A percentile compares a stretch with the other conserved stretches of the same genome.
These are phyloP conservation scores for Tiliacea aurago DNA, from an alignment of 2,888 invertebrate genomes.

Conservation along the genomic window DNA sequence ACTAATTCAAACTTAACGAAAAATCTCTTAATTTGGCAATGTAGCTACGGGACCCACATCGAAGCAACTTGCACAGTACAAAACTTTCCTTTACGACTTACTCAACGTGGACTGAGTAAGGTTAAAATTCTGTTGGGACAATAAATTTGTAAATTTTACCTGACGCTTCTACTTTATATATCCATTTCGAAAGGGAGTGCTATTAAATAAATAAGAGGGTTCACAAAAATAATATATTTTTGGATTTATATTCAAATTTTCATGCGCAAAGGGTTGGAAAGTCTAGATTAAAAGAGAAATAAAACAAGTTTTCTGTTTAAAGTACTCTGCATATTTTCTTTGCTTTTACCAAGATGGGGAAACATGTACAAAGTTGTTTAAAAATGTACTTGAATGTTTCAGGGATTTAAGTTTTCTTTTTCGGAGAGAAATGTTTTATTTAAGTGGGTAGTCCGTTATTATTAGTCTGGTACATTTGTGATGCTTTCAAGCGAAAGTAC, in stretches of 20 bases:
- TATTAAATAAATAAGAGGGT: slow-evolving; percentile 59
- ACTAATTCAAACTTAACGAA: slow-evolving; percentile 77
- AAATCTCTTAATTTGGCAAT: slow-evolving; percentile 80
- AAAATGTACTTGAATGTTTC: slow-evolving; percentile 51
- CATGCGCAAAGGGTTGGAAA: slow-evolving; percentile 35
- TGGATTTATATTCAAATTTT: slow-evolving; percentile 47
- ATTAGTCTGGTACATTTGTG: slow-evolving; percentile 32
- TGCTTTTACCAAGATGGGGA: slow-evolving; percentile 46
- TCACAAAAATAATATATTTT: slow-evolving; percentile 57
- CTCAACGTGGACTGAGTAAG: slow-evolving; percentile 33
- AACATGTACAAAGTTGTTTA: slow-evolving; percentile 48
- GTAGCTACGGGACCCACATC: slow-evolving; percentile 66
- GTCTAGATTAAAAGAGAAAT: slow-evolving; percentile 45
- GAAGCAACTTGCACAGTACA: slow-evolving; percentile 42
- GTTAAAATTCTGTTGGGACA: slow-evolving; percentile 67
- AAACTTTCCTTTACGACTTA: slow-evolving; percentile 62
- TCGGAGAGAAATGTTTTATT: slow-evolving; percentile 38
- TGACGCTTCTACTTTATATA: slow-evolving; percentile 46
- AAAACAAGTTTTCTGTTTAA: slow-evolving; percentile 37
- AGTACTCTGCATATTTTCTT: slow-evolving; percentile 52
- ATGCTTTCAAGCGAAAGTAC: slow-evolving; percentile 11
- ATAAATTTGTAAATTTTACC: slow-evolving; percentile 66
- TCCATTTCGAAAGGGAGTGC: slow-evolving; percentile 53
- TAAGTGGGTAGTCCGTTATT: slow-evolving; percentile 39
- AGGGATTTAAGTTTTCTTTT: slow-evolving; percentile 43